Evolutionary conservation across 2,888 invertebrate genomes (phyloP).

Genomic region (Tricholauxania praeusta): DNA sequence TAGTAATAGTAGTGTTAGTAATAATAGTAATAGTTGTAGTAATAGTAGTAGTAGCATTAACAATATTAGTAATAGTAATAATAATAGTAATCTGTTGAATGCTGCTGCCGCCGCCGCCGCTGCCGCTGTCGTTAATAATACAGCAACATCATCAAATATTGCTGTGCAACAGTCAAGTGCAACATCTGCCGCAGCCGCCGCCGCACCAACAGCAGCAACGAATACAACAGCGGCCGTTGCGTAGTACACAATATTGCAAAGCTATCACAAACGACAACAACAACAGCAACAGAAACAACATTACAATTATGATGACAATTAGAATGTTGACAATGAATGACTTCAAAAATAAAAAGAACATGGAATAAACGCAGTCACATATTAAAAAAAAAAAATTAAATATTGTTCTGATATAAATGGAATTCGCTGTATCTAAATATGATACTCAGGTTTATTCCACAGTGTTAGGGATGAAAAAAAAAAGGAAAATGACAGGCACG

Average conservation of each 20-base stretch:
- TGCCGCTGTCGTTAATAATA: constrained; percentile 31
- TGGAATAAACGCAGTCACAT: neutral
- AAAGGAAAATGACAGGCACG: too few species aligned
- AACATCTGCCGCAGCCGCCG: constrained; percentile 54
- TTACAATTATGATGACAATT: constrained; percentile 46
- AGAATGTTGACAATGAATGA: constrained; percentile 23
- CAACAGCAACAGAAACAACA: constrained; percentile 46
- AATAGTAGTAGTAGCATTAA: constrained; percentile 48
- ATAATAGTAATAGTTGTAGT: constrained; percentile 41
- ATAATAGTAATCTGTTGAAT: constrained; percentile 36
- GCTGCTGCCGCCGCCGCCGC: constrained; percentile 34
- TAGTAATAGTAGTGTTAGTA: constrained; percentile 49
- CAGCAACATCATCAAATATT: constrained; percentile 46
- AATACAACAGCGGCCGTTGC: constrained; percentile 67
- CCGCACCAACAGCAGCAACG: constrained; percentile 53
- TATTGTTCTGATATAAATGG: too few species aligned
- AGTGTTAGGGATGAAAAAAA: too few species aligned
- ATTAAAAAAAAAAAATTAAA: too few species aligned
- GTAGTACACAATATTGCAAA: constrained; percentile 65
- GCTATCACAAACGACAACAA: constrained; percentile 50
- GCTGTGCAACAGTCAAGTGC: constrained; percentile 45
- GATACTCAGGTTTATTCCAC: too few species aligned
- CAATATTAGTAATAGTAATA: constrained; percentile 50
- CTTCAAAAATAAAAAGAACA: neutral
- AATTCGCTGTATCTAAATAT: too few species aligned